These are phyloP conservation scores for Sorex araneus DNA, from an alignment of 2,113 vertebrate genomes.

Conservation along the genomic window DNA sequence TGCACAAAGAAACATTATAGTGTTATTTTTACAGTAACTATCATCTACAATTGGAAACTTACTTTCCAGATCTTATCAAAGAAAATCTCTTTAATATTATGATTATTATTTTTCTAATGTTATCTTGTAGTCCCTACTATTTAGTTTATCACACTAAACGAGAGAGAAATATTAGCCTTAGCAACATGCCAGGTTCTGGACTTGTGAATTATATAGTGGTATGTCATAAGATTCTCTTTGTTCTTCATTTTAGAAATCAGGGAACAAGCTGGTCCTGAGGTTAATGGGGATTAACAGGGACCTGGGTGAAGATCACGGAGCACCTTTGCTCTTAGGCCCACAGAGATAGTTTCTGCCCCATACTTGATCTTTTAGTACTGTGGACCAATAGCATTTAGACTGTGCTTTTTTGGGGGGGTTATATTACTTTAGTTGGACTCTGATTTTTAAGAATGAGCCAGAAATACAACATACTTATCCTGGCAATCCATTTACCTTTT, in stretches of 20 bases:
- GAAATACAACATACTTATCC: constrained; percentile 32
- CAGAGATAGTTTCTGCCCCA: neutral
- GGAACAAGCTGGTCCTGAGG: neutral
- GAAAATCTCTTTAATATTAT: constrained; percentile 18
- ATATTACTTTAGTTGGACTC: constrained; percentile 15
- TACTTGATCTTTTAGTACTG: constrained; percentile 4
- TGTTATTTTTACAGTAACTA: neutral
- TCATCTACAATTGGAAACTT: neutral
- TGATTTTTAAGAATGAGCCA: constrained; percentile 53
- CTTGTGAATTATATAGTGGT: neutral
- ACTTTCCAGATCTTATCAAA: neutral
- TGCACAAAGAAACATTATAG: neutral
- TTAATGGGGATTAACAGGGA: too few relatives aligned
- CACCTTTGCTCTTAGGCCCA: neutral
- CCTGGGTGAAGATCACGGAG: neutral
- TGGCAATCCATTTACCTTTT: constrained; percentile 31
- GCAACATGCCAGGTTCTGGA: neutral
- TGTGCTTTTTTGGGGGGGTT: constrained; percentile 14
- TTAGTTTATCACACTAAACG: constrained; percentile 25
- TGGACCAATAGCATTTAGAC: neutral
- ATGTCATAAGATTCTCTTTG: neutral
- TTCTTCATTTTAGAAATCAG: constrained; percentile 1
- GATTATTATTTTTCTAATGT: constrained; percentile 53
- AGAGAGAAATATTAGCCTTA: neutral
- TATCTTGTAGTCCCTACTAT: neutral